Percentiles rank a stretch among this genome's conserved stretches.
Conservation (phyloP, 2,113 vertebrate species). For the Ramphastos sulfuratus region DNA sequence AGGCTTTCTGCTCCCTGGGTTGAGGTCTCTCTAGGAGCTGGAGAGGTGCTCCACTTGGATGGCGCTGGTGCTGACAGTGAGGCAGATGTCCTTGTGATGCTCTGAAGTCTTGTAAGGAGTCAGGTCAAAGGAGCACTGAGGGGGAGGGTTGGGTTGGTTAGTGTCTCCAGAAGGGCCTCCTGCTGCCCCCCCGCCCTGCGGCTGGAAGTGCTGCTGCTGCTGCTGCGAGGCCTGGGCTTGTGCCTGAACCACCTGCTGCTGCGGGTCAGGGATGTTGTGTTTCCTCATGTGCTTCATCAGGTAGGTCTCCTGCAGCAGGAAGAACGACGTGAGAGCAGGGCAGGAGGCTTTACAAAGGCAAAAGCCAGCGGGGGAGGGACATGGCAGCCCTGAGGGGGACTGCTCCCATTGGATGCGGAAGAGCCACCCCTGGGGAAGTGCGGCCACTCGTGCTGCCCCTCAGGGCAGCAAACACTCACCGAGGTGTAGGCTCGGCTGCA, state of each 20-base stretch:
- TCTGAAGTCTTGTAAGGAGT: slow-evolving; percentile 94
- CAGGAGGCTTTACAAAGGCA: rapidly evolving
- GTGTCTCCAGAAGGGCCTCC: slow-evolving; percentile 80
- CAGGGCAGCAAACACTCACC: slow-evolving; percentile 76
- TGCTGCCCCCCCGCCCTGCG: slow-evolving; percentile 75
- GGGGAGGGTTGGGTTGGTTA: slow-evolving; percentile 80
- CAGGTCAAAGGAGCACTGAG: slow-evolving; percentile 93
- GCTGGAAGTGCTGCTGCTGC: slow-evolving; percentile 87
- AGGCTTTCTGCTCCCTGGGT: slow-evolving; percentile 65
- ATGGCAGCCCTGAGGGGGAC: rapidly evolving
- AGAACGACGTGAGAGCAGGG: background rate
- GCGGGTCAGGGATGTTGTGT: slow-evolving; percentile 90
- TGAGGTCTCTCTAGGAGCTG: slow-evolving; percentile 81
- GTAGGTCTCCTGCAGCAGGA: slow-evolving; percentile 89
- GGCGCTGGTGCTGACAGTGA: slow-evolving; percentile 93
- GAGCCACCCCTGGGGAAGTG: background rate
- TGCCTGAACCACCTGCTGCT: slow-evolving; percentile 76
- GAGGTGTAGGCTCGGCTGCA: slow-evolving; percentile 98
- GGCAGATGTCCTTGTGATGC: slow-evolving; percentile 96
- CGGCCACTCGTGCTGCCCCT: background rate
- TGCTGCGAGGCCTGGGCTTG: slow-evolving; percentile 74
- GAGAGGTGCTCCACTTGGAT: slow-evolving; percentile 86
- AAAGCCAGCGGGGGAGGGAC: background rate
- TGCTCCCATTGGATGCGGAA: background rate
- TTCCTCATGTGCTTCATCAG: slow-evolving; percentile 99